A percentile compares a stretch with the other conserved stretches of the same genome.
Conservation (phyloP, 2,797 vertebrate genomes). For the Halcyon leucocephala region DNA sequence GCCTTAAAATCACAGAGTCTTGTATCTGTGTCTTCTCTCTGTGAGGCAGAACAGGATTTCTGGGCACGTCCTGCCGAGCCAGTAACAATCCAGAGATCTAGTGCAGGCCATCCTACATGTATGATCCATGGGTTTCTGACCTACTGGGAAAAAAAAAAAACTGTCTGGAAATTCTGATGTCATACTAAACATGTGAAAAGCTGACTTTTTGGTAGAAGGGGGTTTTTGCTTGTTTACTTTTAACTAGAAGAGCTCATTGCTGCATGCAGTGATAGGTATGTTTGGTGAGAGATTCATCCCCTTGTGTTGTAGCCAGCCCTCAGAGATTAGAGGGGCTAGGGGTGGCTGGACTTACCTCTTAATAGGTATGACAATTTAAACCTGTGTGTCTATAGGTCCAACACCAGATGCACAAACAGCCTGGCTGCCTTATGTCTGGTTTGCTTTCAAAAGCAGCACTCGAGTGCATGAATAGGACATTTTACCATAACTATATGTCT, state of each 20-base stretch:
- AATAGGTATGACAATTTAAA: too few relatives aligned
- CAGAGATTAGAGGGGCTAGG: too few relatives aligned
- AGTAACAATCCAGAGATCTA: background rate
- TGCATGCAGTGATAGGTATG: too few relatives aligned
- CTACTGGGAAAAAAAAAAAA: background rate
- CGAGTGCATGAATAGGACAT: too few relatives aligned
- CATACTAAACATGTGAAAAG: background rate
- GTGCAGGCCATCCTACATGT: fast-evolving
- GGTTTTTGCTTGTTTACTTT: background rate
- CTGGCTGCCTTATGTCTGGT: too few relatives aligned
- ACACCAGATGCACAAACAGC: too few relatives aligned
- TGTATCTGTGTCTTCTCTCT: background rate
- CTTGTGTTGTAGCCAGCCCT: too few relatives aligned
- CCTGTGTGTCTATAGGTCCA: too few relatives aligned
- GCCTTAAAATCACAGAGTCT: background rate
- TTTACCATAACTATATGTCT: too few relatives aligned
- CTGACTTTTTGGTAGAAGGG: background rate
- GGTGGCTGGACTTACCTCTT: too few relatives aligned
- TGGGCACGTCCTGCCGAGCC: background rate
- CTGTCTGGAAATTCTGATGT: background rate
- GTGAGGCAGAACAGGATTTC: background rate
- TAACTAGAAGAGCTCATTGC: background rate
- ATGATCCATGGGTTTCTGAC: background rate
- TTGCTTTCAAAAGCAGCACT: too few relatives aligned
- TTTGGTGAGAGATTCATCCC: too few relatives aligned